phyloP scores from a whole-genome alignment of 2,888 invertebrate genomes.

The Limenitis camilla region DNA sequence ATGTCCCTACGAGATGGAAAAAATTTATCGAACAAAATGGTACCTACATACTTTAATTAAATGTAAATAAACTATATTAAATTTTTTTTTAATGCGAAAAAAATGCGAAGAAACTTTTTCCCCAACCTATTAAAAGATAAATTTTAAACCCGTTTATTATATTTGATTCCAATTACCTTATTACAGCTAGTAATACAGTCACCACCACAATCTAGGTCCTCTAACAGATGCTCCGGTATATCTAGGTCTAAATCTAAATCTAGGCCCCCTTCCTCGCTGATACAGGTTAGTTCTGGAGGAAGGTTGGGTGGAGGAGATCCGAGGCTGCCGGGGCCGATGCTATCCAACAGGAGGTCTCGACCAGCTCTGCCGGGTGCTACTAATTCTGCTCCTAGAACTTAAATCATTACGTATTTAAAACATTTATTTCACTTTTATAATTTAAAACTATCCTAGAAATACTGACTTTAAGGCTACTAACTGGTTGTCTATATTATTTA shows the following conservation, averaged over 20 bases:
- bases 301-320: constrained; percentile 67
- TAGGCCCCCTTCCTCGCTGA: constrained; percentile 88
- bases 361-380: constrained; percentile 60
- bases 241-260: constrained; percentile 84
- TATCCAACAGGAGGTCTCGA: constrained; percentile 57
- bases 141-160: not conserved
- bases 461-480: too few species aligned
- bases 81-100: too few species aligned
- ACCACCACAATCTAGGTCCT: constrained; percentile 85
- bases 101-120: too few species aligned
- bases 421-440: too few species aligned
- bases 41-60: too few species aligned
- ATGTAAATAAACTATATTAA: too few species aligned
- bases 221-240: constrained; percentile 80
- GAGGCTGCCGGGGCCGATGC: constrained; percentile 60
- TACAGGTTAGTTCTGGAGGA: constrained; percentile 85
- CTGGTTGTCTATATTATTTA: too few species aligned
- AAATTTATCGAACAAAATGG: too few species aligned
- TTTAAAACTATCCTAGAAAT: too few species aligned
- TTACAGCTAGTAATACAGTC: constrained; percentile 90
- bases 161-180: constrained; percentile 65
- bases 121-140: not conserved
- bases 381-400: constrained; percentile 69
- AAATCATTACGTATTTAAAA: not conserved
- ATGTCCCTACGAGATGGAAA: too few species aligned